These are phyloP conservation scores for Cecidostiba fungosa DNA, from an alignment of 2,888 invertebrate genomes.

Conservation along the genomic window DNA sequence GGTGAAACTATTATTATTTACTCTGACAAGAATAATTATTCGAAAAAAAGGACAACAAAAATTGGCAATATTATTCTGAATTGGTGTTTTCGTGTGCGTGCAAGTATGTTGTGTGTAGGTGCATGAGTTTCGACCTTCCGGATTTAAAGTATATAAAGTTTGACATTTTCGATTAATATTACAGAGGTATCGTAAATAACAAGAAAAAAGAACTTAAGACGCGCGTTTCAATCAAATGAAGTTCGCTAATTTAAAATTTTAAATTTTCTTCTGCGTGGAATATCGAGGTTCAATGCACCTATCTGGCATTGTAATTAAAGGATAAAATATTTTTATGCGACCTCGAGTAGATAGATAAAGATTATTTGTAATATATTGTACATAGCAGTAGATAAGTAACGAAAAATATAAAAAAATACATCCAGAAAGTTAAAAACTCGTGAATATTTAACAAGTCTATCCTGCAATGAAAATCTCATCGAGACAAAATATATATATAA, in stretches of 20 bases:
- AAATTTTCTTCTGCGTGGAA: conserved; percentile 7
- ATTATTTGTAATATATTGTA: conserved; percentile 79
- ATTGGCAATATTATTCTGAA: conserved; percentile 42
- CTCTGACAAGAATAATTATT: conserved; percentile 25
- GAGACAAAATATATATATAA: conserved; percentile 51
- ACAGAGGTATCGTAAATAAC: conserved; percentile 10
- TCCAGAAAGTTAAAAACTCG: conserved; percentile 54
- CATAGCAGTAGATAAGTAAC: conserved; percentile 75
- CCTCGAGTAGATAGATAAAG: conserved; percentile 70
- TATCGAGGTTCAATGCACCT: conserved; percentile 44
- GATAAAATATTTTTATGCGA: conserved; percentile 73
- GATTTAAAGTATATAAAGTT: conserved; percentile 30
- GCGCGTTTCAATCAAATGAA: neutral
- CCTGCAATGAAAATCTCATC: conserved; percentile 34
- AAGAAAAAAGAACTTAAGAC: neutral
- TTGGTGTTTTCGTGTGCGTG: conserved; percentile 31
- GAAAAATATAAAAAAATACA: conserved; percentile 53
- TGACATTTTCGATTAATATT: conserved; percentile 37
- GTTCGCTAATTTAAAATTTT: neutral
- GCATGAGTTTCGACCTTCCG: conserved; percentile 36
- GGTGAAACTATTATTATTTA: conserved; percentile 32
- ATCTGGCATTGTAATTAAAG: conserved; percentile 54
- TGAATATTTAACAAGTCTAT: conserved; percentile 58
- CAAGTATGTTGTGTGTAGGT: conserved; percentile 49
- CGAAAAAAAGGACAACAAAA: conserved; percentile 9